Base-by-base conservation (phyloP, 2,888 invertebrate genomes). In the Coelopa pilipes region DNA sequence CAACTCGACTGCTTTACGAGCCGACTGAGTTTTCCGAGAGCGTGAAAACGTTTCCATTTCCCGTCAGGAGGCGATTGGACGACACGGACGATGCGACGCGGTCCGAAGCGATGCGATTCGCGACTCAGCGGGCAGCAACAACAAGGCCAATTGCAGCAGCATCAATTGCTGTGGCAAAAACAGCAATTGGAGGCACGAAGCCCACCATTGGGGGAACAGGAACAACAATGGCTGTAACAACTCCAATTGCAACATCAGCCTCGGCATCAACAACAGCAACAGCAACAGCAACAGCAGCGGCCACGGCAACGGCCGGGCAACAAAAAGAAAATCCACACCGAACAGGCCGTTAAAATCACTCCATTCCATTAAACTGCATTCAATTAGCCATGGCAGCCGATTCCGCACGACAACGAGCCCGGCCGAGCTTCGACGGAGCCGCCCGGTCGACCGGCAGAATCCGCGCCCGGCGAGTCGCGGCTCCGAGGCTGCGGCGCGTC, bases 1-100 rank as follows among this genome's bases (percentile, higher is more conserved):
- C 75, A 75, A 72, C 73, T 66, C 76, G 77, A 78, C 77, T 78
- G 77, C 76, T 78, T 78, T 78, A 78, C 77, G 77, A 71, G 65
- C 50, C 50, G 63, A 63, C 63, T 71, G 50, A 65, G 62, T 62
- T 68, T 46, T 17, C 70, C 17, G 57, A 57, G 68, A 17, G 68
- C 57, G 68, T 55, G 57, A 55, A 68, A 49, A 49, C 46, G 46
- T n/a, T 46, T 47, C 4, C 46, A 46, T 59, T 46, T 45, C 63
- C 46, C 65, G 21, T 13, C 65, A 49, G 19, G n/a, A 10, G 17
- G n/a, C 45, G 34, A 9, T 15, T 24, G 59, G 1, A 12, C 45
- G 12, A n/a, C 24, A 11, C 3, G 7, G 15, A 19, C 19, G 15
- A 4, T 17, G 7, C 55, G 55, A 13, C 15, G 15, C n/a, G n/a